Percentiles rank a stretch among this genome's conserved stretches.
Conservation (phyloP, 2,113 vertebrate genomes). For the Burhinus bistriatus region DNA sequence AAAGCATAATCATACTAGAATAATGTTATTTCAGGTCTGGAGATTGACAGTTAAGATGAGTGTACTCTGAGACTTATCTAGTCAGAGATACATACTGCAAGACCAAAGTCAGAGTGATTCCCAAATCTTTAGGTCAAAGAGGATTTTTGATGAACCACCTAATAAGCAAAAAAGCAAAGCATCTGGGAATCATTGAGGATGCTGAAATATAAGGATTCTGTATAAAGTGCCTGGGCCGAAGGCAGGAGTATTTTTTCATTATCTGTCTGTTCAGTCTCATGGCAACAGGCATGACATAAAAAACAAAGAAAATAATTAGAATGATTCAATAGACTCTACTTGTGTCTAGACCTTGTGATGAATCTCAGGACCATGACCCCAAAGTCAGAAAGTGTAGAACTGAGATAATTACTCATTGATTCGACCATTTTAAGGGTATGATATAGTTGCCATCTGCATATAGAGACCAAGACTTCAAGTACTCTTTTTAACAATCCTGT, state of each 20-base stretch:
- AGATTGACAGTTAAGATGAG: neutral
- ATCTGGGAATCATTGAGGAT: neutral
- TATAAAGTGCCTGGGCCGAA: neutral
- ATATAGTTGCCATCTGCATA: neutral
- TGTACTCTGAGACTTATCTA: neutral
- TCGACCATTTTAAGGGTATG: neutral
- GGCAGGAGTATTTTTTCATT: neutral
- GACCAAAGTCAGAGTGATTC: neutral
- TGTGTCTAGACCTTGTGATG: neutral
- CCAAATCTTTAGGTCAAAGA: neutral
- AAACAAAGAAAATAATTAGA: accelerated
- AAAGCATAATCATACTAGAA: neutral
- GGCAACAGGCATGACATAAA: neutral
- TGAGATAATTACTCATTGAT: neutral
- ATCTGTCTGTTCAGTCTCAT: neutral
- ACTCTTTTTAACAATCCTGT: neutral
- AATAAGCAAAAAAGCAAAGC: neutral
- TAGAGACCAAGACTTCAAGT: neutral
- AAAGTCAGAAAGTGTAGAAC: neutral
- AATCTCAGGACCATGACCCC: neutral
- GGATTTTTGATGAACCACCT: neutral
- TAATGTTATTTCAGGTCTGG: neutral
- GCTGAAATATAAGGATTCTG: neutral
- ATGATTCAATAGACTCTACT: neutral
- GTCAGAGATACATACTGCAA: neutral